phyloP scores from a whole-genome alignment of 2,113 vertebrate species.

The Muscicapa adusta region DNA sequence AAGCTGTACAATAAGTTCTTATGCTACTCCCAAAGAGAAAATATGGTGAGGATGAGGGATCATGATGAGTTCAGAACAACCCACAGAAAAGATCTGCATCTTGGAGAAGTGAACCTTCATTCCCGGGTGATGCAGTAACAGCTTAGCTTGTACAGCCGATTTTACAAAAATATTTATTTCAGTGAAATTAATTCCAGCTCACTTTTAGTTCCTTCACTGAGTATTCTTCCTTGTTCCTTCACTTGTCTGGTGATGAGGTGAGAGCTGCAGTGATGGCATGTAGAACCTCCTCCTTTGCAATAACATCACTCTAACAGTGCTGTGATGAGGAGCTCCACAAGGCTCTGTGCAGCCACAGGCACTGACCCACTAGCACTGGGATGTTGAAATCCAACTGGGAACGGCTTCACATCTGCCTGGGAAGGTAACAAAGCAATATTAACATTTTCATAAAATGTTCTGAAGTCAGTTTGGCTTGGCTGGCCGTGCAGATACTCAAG shows the following conservation, averaged over 20 bases:
- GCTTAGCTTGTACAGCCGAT: neutral
- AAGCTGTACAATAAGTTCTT: neutral
- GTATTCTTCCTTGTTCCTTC: neutral
- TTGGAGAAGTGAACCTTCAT: slow-evolving; percentile 1
- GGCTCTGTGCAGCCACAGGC: neutral
- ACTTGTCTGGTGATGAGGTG: neutral
- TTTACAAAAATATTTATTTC: slow-evolving; percentile 43
- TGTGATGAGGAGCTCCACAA: neutral
- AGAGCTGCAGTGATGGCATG: neutral
- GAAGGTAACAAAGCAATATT: slow-evolving; percentile 32
- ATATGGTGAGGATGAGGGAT: neutral
- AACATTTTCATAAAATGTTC: slow-evolving; percentile 40
- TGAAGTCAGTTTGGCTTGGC: slow-evolving; percentile 57
- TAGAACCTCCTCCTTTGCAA: neutral
- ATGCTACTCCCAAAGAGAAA: neutral
- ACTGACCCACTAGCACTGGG: neutral
- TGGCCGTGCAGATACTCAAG: neutral
- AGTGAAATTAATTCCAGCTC: slow-evolving; percentile 42
- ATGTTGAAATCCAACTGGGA: neutral
- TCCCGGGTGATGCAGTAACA: slow-evolving; percentile 20
- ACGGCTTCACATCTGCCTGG: slow-evolving; percentile 13
- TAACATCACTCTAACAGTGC: neutral
- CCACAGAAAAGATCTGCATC: neutral
- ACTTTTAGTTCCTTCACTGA: neutral
- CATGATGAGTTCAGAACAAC: neutral